phyloP scores from a whole-genome alignment of 2,113 vertebrate species.

The Aix galericulata region DNA sequence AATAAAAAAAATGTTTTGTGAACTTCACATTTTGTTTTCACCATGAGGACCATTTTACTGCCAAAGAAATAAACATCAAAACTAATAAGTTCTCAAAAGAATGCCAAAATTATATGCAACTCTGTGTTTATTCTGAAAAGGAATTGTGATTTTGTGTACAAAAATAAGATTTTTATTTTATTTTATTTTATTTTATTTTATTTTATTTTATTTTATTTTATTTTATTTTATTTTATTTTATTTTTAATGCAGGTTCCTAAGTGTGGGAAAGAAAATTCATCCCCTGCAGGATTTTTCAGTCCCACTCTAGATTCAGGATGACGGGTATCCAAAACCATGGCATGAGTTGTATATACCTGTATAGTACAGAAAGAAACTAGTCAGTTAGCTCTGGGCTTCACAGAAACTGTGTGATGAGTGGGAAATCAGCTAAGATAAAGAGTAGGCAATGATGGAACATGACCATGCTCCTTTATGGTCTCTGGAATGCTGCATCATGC shows the following conservation, averaged over 20 bases:
- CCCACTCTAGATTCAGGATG: neutral
- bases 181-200: no score
- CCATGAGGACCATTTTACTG: neutral
- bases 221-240: neutral
- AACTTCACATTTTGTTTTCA: neutral
- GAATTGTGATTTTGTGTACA: neutral
- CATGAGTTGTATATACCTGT: neutral
- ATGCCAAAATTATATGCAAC: neutral
- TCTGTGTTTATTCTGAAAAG: neutral
- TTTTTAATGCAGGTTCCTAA: neutral
- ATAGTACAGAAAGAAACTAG: neutral
- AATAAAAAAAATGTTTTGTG: neutral
- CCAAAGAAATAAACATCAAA: neutral
- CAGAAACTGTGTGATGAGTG: rapidly evolving
- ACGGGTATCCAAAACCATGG: neutral
- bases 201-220: neutral
- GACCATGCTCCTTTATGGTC: neutral
- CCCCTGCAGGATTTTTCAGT: neutral
- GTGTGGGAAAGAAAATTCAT: neutral
- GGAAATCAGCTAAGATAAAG: neutral
- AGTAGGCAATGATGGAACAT: neutral
- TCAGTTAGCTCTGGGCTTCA: neutral
- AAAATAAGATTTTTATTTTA: neutral
- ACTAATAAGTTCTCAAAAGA: neutral
- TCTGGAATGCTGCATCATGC: neutral